A percentile compares a stretch with the other conserved stretches of the same genome.
Conservation (phyloP, 1,140 invertebrate genomes). For the Philaenus spumarius region DNA sequence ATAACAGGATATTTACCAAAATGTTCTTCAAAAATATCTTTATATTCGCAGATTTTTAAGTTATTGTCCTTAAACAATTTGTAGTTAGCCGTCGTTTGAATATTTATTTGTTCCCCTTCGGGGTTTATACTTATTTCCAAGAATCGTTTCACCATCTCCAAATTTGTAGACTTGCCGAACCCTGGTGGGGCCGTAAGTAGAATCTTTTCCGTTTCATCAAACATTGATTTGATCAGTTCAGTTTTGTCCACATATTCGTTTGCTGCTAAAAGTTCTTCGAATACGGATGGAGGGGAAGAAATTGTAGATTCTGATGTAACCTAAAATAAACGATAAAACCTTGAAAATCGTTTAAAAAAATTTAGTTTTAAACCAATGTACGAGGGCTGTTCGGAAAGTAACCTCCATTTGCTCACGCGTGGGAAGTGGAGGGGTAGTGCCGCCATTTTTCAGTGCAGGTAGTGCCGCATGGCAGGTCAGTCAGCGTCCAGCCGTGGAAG, state of each 20-base stretch:
- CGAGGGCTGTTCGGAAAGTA: too few relatives aligned
- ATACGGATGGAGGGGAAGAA: too few relatives aligned
- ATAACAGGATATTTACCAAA: neutral
- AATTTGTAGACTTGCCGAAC: neutral
- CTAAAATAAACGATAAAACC: too few relatives aligned
- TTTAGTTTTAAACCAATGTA: too few relatives aligned
- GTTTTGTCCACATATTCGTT: neutral
- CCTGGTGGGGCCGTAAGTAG: conserved; percentile 4
- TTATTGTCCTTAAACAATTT: neutral
- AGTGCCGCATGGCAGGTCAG: too few relatives aligned
- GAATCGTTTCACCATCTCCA: conserved; percentile 4
- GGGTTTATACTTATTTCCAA: conserved; percentile 12
- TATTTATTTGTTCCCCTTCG: neutral
- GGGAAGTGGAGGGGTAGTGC: too few relatives aligned
- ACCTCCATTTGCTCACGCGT: too few relatives aligned
- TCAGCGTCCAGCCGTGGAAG: too few relatives aligned
- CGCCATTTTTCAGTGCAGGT: too few relatives aligned
- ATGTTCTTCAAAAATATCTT: neutral
- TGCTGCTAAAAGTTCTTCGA: too few relatives aligned
- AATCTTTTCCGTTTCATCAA: neutral
- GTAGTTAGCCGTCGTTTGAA: neutral
- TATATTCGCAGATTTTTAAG: neutral
- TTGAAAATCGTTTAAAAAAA: too few relatives aligned
- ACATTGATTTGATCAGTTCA: neutral
- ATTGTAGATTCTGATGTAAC: too few relatives aligned